Base-by-base conservation (phyloP, 2,888 invertebrate species). In the Ptilodon capucinus region DNA sequence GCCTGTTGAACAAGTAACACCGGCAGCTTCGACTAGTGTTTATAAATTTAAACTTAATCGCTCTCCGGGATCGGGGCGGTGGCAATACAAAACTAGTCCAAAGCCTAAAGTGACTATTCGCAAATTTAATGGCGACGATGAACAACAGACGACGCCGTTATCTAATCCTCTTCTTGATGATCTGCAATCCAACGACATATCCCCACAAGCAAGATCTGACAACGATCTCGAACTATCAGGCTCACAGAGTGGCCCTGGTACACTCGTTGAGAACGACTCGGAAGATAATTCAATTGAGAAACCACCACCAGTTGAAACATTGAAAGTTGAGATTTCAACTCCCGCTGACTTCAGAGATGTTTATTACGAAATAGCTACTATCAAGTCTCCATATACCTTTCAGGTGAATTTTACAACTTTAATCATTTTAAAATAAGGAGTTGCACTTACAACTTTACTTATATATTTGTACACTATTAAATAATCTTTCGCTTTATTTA, bases 71-170 rank as follows among this genome's bases (percentile, higher is more conserved):
- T 95, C 95, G 38, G 97, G 97, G 44, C 94, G 97, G 62, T 97
- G 97, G 97, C 96, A 97, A 68, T 97, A 97, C 82, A 97, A 97
- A 86, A 96, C 97, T 8, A 95, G 97, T 18, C 95, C 97, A 0
- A 97, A 97, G 79, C 97, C 97, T 3, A 93, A 96, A 78, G 94
- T 97, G 7, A 94, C 94, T 42, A 97, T 97, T 60, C 92, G 96
- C 44, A 95, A 96, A 74, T 92, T 93, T 64, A 91, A 91, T 44
- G 92, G 92, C 46, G 93, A 92, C 47, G 92, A 93, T 50, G 88
- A 88, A 18, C 78, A 81, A 57, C 89, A 84, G 71, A 88, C 91
- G 53, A 91, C 91, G 42, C 90, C 90, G 16, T 83, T 85, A 53
- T 64, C 84, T 21, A 86, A 88, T 54, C 83, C 89, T 51, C 79